phyloP scores from a whole-genome alignment of 2,113 vertebrate genomes.

The Fukomys damarensis region DNA sequence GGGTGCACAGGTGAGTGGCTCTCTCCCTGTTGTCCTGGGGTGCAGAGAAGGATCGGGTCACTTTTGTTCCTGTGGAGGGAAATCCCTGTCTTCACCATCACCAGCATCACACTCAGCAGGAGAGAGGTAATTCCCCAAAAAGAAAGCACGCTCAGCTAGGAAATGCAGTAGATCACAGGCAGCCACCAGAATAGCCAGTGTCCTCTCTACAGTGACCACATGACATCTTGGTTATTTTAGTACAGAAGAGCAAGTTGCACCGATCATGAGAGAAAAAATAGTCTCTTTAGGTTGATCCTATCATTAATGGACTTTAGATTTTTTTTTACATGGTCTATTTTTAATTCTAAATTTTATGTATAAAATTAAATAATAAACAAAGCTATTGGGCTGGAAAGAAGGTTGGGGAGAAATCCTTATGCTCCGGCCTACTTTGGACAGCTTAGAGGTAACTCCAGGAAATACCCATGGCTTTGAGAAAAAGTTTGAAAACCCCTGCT shows the following conservation, averaged over 20 bases:
- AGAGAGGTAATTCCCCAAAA: background rate
- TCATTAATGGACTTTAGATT: background rate
- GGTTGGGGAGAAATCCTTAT: background rate
- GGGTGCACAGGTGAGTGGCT: background rate
- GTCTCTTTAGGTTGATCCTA: background rate
- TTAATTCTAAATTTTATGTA: background rate
- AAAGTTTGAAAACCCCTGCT: background rate
- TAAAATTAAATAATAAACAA: conserved; percentile 32
- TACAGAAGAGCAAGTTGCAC: background rate
- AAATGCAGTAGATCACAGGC: background rate
- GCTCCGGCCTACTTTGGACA: background rate
- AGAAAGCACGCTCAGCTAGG: background rate
- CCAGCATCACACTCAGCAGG: background rate
- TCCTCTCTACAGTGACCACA: background rate
- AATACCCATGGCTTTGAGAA: background rate
- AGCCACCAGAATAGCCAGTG: background rate
- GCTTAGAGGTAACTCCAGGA: too few relatives aligned
- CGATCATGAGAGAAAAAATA: background rate
- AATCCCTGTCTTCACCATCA: background rate
- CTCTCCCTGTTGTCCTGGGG: background rate
- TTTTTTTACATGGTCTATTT: background rate
- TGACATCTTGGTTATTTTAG: background rate
- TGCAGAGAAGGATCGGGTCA: background rate
- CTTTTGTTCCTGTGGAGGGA: background rate
- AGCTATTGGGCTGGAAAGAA: background rate